Evolutionary conservation across 2,888 invertebrate species (phyloP).

Genomic region (Priocnemis perturbator): DNA sequence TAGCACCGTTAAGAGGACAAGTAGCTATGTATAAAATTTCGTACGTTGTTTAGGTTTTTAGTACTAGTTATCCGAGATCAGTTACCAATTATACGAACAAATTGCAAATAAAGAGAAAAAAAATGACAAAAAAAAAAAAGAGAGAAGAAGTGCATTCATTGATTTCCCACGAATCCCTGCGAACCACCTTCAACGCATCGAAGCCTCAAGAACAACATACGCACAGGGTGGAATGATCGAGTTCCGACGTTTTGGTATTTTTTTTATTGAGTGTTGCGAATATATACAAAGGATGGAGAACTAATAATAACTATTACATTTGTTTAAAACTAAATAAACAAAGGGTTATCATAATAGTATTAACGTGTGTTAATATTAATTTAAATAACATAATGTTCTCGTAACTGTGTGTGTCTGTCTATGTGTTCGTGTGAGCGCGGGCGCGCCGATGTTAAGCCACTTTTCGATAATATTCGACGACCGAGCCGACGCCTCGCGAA

Average conservation of each 20-base stretch:
- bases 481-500: neutral
- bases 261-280: conserved; percentile 74
- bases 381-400: conserved; percentile 71
- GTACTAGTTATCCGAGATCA: conserved; percentile 68
- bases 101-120: conserved; percentile 67
- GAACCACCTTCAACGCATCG: neutral
- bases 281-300: conserved; percentile 75
- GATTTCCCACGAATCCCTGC: neutral
- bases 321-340: conserved; percentile 73
- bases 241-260: conserved; percentile 21
- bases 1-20: conserved; percentile 55
- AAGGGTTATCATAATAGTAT: conserved; percentile 70
- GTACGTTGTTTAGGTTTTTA: conserved; percentile 72
- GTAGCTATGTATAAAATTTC: conserved; percentile 71
- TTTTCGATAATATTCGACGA: conserved; percentile 5
- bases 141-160: conserved; percentile 8
- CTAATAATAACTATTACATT: conserved; percentile 72
- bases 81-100: conserved; percentile 72
- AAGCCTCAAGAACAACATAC: neutral
- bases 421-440: conserved; percentile 26
- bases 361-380: conserved; percentile 73
- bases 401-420: conserved; percentile 34
- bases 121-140: conserved; percentile 39
- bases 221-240: conserved; percentile 18
- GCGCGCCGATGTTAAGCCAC: conserved; percentile 11